Base-by-base conservation (phyloP, 2,113 vertebrate species). In the Colius striatus region DNA sequence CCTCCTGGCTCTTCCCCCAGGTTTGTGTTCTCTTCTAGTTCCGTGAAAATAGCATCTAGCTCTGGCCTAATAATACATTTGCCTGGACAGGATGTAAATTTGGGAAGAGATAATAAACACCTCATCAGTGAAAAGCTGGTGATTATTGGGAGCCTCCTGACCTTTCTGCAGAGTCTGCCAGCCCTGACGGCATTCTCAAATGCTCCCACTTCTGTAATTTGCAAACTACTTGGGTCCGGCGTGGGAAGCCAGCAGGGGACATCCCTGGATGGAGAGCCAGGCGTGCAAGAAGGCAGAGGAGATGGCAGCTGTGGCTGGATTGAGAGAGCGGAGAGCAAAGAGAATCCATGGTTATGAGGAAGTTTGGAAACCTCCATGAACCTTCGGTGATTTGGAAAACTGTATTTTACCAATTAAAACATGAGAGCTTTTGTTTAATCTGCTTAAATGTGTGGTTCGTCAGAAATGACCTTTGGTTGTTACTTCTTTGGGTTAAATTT, bases 41-140 rank as follows among this genome's bases (percentile, higher is more conserved):
- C 60, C 2, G 1, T 77, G 45, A 54, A n/a, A 90, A 58, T 7
- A 80, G 47, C 72, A 67, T 21, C 47, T 38, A 36, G 36, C 55
- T 76, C 82, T 92, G 61, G 72, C 60, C 91, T 90, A 88, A 71
- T 67, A 93, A 77, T 77, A 43, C 34, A 25, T 90, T 92, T 81
- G 34, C 76, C 90, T 84, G 71, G 62, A 47, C 74, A 92, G 87
- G 78, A 90, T 94, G 13, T 92, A 48, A 71, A 55, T 72, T 82
- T 16, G 75, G 82, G 38, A 60, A 93, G 90, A 74, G 75, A 68
- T 77, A 94, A 91, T 95, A 95, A 95, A 95, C 94, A 93, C 78
- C 75, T 96, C 79, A 84, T 91, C 91, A 93, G 91, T 87, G 87
- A 92, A 83, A 92, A 95, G 87, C 75, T 95, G 91, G 45, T 94